Conservation (phyloP, 2,888 invertebrate genomes). For the Tryphoninae sp. region DNA sequence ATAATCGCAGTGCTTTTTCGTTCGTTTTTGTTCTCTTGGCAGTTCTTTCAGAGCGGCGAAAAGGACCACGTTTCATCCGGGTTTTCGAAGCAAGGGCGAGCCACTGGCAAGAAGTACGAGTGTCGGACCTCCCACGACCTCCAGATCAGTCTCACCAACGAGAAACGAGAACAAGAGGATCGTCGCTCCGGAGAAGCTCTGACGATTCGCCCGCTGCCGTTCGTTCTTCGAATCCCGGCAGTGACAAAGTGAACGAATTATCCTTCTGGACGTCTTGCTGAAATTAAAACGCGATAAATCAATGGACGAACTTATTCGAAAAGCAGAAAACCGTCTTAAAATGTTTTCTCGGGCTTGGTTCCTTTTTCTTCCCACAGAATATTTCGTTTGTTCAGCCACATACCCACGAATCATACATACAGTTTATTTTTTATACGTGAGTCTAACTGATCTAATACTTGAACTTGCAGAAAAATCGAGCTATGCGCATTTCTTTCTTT, state of each 20-base stretch:
- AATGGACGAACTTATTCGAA: neutral
- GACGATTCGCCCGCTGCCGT: slow-evolving; percentile 80
- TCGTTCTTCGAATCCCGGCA: slow-evolving; percentile 79
- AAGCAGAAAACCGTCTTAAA: slow-evolving; percentile 54
- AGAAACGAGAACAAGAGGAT: slow-evolving; percentile 65
- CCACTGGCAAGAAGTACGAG: slow-evolving; percentile 78
- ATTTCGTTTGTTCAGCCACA: neutral
- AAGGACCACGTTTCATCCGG: slow-evolving; percentile 81
- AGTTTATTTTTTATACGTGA: slow-evolving; percentile 1
- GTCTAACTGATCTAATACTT: neutral
- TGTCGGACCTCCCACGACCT: slow-evolving; percentile 74
- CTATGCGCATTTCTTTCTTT: neutral
- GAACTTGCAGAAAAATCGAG: neutral
- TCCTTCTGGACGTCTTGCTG: neutral
- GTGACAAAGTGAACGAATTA: slow-evolving; percentile 62
- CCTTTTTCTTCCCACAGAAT: neutral
- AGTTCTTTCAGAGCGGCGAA: slow-evolving; percentile 81
- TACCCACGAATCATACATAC: neutral
- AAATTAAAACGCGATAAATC: slow-evolving; percentile 10
- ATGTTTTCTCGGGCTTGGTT: slow-evolving; percentile 35
- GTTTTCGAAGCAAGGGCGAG: slow-evolving; percentile 70
- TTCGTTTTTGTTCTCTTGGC: slow-evolving; percentile 22
- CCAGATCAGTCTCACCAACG: slow-evolving; percentile 66
- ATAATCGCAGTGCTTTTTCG: slow-evolving; percentile 27
- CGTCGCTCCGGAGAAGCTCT: slow-evolving; percentile 76